Evolutionary conservation across 1,140 invertebrate genomes (phyloP), one percentile per base, ranked within the genome.

Genomic region (Ceratina japonica): DNA sequence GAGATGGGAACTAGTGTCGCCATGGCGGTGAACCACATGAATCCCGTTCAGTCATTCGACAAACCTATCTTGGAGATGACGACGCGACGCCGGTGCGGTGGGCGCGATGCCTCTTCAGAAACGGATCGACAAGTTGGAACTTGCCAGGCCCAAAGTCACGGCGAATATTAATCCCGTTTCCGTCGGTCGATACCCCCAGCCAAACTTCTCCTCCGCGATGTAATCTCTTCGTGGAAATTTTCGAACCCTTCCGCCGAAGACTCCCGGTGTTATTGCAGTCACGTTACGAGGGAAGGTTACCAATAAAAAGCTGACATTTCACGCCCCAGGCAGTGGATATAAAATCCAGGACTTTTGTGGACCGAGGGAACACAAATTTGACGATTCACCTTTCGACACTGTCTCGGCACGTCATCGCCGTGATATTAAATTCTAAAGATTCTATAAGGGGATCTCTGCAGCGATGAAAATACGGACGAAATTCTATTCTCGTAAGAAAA

Each of bases 91-190:
- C 2, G 2, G 27, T 31, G 27, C 58, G 63, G 37, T 22, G 22
- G 27, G 7, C 63, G 37, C 37, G 5, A 44, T 10, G 37, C 31
- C 73, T 58, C 73, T 69, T 49, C 37, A 27, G 74, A 75, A 68
- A 59, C 52, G 16, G 63, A 75, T 75, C 63, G 73, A 75, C 73
- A 58, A 75, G 73, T 75, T 58, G 20, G 22, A 74, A n/a, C 37
- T 61, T 61, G 62, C 22, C 70, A n/a, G 37, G 44, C 37, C 54
- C 56, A 54, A 69, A 75, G 31, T 54, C 74, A 49, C 37, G 37
- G 37, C 64, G 74, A 75, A 75, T 75, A 69, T 75, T 75, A 75
- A 75, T 69, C 74, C 54, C 22, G 54, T 68, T 75, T 56, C 22
- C 64, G 37, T 59, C 18, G 37, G 62, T n/a, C 16, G 52, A 75